These are phyloP conservation scores for Solenodon paradoxus DNA, from an alignment of 2,113 vertebrate genomes.

Conservation along the genomic window DNA sequence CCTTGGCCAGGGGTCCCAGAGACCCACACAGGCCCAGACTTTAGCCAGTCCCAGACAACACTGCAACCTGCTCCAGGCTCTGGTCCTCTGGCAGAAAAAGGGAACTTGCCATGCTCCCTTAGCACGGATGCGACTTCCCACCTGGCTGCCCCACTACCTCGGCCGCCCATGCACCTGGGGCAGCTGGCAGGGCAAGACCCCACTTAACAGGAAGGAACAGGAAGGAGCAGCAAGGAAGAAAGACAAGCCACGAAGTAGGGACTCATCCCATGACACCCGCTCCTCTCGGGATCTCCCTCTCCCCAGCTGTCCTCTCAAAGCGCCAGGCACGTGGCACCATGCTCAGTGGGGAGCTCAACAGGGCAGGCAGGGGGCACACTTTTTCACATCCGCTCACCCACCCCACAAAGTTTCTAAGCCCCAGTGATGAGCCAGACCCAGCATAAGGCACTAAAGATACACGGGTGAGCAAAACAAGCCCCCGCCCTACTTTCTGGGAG, in stretches of 20 bases:
- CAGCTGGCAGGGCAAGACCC: neutral
- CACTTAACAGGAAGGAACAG: neutral
- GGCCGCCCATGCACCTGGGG: neutral
- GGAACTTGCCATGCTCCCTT: neutral
- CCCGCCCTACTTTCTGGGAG: neutral
- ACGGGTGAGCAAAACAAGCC: neutral
- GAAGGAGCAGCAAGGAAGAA: neutral
- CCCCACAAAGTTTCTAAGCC: too few relatives aligned
- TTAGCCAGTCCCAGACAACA: neutral
- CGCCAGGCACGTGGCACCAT: neutral
- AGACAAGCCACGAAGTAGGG: neutral
- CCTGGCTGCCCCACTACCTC: neutral
- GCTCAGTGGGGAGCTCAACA: neutral
- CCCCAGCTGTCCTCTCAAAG: neutral
- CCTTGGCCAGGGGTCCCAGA: conserved; percentile 45
- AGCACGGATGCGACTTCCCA: neutral
- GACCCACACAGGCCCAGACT: neutral
- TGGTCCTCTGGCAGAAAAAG: neutral
- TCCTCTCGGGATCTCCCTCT: neutral
- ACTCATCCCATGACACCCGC: neutral
- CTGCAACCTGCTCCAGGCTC: neutral
- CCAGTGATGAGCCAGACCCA: neutral
- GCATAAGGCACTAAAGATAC: neutral
- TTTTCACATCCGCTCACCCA: too few relatives aligned
- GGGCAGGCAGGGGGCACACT: neutral